Evolutionary conservation across 1,140 invertebrate species (phyloP).

Genomic region (Dreissena polymorpha): DNA sequence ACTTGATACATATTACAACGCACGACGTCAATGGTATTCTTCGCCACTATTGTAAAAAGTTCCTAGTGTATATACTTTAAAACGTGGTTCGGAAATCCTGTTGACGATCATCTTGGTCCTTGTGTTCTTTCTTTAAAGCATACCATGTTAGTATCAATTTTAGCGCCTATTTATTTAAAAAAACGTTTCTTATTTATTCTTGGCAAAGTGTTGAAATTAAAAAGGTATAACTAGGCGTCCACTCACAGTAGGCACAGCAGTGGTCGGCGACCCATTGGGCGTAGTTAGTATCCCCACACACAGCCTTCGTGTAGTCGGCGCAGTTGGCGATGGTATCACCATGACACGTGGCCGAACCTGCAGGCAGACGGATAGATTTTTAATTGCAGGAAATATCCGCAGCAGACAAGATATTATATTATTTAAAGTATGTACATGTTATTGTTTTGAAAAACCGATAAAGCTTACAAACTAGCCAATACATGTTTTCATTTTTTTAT

Average conservation of each 20-base stretch:
- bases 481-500: too few species aligned
- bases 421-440: too few species aligned
- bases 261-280: slow-evolving; percentile 23
- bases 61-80: background rate
- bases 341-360: too few species aligned
- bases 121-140: background rate
- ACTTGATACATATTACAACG: too few species aligned
- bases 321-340: slow-evolving; percentile 19
- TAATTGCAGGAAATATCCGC: too few species aligned
- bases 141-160: background rate
- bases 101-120: background rate
- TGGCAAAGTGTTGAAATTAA: too few species aligned
- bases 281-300: slow-evolving; percentile 24
- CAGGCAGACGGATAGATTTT: too few species aligned
- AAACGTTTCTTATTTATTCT: too few species aligned
- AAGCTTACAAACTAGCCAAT: too few species aligned
- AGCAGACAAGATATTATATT: too few species aligned
- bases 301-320: slow-evolving; percentile 2
- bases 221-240: background rate
- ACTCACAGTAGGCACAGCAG: slow-evolving; percentile 41
- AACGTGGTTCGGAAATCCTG: background rate
- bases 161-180: background rate
- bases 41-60: background rate
- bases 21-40: too few species aligned
- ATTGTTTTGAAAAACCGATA: too few species aligned